Evolutionary conservation across 2,797 vertebrate species (phyloP), one percentile per base, ranked within the genome.

Genomic region (Dermochelys coriacea): DNA sequence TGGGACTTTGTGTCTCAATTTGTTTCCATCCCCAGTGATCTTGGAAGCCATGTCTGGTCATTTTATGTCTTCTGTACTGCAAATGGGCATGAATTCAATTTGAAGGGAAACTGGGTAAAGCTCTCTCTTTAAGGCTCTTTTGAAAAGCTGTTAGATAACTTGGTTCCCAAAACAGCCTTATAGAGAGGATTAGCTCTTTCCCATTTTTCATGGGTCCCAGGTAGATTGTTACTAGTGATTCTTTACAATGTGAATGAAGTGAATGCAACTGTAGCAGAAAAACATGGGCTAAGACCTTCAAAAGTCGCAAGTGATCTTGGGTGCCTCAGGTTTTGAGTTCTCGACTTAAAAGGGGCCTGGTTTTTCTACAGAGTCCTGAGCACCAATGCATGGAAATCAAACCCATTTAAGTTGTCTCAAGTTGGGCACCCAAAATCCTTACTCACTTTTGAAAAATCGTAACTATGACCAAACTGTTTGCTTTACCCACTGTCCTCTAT

Each of bases 11-110:
- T n/a, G 52, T 77, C 41, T 91, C 80, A 14, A 41, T 80, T 86
- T 93, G 12, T 89, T 94, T 54, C 82, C 80, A 87, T 31, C 81
- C 80, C 81, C 14, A 75, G 71, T 0, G 4, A 37, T 59, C 82
- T 91, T 84, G 75, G 79, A 95, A 95, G 90, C 8, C n/a, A 83
- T 6, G 51, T 52, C 55, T 88, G 71, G 86, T 75, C 61, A 82
- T 64, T 57, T 83, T 80, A 61, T 1, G 91, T 88, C 71, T 94
- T 87, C 83, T 78, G 25, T 89, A 94, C 54, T 91, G 55, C 57
- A 91, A 86, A 95, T 1, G 86, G n/a, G 50, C 41, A 84, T 87
- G 87, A 90, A 93, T 80, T 37, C 84, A 37, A 3, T 41, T 77
- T 47, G 80, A 94, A 95, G 52, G 85, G 41, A 96, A 93, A 82